Conservation (phyloP, 2,888 invertebrate genomes). For the Sinodicranocentrus sp. region DNA sequence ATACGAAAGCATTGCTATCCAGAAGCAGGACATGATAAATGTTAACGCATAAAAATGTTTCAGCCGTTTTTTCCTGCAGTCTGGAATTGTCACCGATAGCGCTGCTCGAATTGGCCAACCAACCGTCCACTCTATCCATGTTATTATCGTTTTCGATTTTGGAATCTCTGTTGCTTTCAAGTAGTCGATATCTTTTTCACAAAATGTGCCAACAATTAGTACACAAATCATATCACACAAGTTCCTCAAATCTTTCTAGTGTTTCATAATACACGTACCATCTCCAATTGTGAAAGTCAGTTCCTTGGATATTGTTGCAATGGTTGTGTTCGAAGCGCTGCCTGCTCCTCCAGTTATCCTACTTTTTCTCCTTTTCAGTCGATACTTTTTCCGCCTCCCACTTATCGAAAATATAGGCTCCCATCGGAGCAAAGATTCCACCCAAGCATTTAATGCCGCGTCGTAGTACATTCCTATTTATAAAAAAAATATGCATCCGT, state of each 20-base stretch:
- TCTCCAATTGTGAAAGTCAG: slow-evolving; percentile 18
- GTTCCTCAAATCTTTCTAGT: background rate
- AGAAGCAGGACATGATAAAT: slow-evolving; percentile 91
- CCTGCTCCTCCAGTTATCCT: slow-evolving; percentile 6
- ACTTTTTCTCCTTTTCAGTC: slow-evolving; percentile 33
- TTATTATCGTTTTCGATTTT: slow-evolving; percentile 46
- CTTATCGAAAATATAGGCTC: slow-evolving; percentile 22
- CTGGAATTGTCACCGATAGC: slow-evolving; percentile 87
- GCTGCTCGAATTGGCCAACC: slow-evolving; percentile 88
- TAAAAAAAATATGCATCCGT: too few species aligned
- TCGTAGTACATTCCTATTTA: slow-evolving; percentile 78
- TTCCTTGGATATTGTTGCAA: slow-evolving; percentile 43
- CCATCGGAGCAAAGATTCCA: slow-evolving; percentile 16
- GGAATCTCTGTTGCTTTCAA: background rate
- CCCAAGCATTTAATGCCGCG: slow-evolving; percentile 69
- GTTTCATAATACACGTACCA: slow-evolving; percentile 6
- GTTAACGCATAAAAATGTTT: slow-evolving; percentile 82
- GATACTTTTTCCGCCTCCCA: slow-evolving; percentile 30
- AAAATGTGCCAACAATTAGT: too few species aligned
- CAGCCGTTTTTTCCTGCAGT: slow-evolving; percentile 81
- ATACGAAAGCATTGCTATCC: slow-evolving; percentile 92
- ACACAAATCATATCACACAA: too few species aligned
- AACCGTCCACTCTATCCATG: slow-evolving; percentile 82
- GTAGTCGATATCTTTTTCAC: slow-evolving; percentile 1
- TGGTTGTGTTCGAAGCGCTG: slow-evolving; percentile 39